Conservation (phyloP, 2,113 vertebrate species). For the Falcunculus frontatus region DNA sequence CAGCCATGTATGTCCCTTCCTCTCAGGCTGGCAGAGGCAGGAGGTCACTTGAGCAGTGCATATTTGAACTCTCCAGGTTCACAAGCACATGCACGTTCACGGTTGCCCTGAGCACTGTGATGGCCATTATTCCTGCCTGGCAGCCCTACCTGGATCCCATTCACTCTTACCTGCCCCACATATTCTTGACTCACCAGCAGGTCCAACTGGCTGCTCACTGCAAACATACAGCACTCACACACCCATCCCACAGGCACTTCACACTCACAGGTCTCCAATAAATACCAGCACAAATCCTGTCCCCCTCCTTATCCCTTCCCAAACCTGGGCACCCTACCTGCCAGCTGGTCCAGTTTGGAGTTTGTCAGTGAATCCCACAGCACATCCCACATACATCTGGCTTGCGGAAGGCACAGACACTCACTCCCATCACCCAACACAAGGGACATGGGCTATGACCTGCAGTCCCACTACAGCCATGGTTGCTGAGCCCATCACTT, state of each 20-base stretch:
- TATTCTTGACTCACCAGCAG: fast-evolving
- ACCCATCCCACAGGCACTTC: not conserved
- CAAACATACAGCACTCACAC: not conserved
- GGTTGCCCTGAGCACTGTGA: fast-evolving
- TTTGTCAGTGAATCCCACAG: not conserved
- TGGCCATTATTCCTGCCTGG: fast-evolving
- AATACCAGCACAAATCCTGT: not conserved
- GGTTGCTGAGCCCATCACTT: not conserved
- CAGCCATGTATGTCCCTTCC: fast-evolving
- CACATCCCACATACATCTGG: fast-evolving
- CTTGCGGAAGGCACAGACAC: not conserved
- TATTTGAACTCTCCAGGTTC: fast-evolving
- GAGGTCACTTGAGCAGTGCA: not conserved
- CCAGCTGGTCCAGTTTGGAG: not conserved
- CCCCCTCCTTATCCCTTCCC: too few species aligned
- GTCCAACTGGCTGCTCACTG: fast-evolving
- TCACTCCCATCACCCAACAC: fast-evolving
- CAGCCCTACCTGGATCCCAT: not conserved
- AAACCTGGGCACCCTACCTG: fast-evolving
- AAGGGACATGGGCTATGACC: fast-evolving
- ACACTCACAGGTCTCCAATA: not conserved
- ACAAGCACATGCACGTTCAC: fast-evolving
- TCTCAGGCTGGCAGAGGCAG: not conserved
- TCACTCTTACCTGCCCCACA: fast-evolving
- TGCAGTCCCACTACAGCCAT: fast-evolving